Conservation (phyloP, 2,113 vertebrate genomes). For the Tapirus terrestris region DNA sequence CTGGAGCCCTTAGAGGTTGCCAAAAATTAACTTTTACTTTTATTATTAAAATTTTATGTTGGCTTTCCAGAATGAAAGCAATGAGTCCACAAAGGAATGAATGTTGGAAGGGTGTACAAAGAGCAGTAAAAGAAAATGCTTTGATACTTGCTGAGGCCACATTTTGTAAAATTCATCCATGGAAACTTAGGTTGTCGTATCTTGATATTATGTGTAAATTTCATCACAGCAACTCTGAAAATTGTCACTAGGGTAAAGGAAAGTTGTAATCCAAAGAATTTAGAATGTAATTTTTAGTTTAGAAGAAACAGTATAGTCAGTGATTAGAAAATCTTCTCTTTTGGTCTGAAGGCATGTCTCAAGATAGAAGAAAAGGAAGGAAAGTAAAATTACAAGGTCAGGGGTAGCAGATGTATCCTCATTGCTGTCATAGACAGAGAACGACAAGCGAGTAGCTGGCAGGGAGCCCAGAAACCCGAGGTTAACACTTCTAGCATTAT, state of each 20-base stretch:
- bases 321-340: background rate
- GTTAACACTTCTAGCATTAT: conserved; percentile 38
- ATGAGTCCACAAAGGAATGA: background rate
- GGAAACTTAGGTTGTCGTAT: background rate
- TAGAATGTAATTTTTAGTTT: background rate
- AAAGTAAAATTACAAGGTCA: conserved; percentile 65
- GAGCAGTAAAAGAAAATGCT: background rate
- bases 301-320: background rate
- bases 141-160: background rate
- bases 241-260: background rate
- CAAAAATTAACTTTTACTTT: background rate
- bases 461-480: conserved; percentile 59
- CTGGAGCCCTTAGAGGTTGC: background rate
- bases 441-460: conserved; percentile 22
- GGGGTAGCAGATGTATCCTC: conserved; percentile 25
- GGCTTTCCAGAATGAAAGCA: background rate
- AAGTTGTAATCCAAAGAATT: background rate
- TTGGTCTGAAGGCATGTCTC: background rate
- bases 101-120: background rate
- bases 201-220: background rate
- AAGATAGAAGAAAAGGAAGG: conserved; percentile 18
- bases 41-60: background rate
- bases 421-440: background rate
- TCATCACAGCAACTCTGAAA: background rate
- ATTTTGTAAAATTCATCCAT: background rate